Conservation (phyloP, 2,888 invertebrate genomes). For the Autographa gamma region DNA sequence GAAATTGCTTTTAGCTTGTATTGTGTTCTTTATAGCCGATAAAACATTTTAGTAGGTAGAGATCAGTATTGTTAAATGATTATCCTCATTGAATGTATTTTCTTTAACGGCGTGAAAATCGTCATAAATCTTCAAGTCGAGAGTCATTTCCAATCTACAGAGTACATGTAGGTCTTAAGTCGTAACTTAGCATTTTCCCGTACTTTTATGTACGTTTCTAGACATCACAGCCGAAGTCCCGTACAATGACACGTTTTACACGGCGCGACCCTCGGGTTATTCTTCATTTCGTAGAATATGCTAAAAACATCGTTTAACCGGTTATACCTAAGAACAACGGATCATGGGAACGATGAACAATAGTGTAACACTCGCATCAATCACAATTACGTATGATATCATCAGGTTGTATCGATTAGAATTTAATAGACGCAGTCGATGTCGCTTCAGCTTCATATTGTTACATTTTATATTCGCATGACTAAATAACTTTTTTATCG, state of each 20-base stretch:
- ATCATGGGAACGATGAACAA: slow-evolving; percentile 53
- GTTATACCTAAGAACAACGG: slow-evolving; percentile 49
- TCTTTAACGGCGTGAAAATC: not conserved
- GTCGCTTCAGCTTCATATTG: slow-evolving; percentile 3
- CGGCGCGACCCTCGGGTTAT: slow-evolving; percentile 64
- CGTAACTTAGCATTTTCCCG: slow-evolving; percentile 33
- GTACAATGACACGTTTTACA: slow-evolving; percentile 73
- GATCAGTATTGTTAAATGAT: not conserved
- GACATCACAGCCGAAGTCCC: slow-evolving; percentile 60
- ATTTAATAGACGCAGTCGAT: slow-evolving; percentile 8
- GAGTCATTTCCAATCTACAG: slow-evolving; percentile 18
- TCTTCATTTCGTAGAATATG: slow-evolving; percentile 68
- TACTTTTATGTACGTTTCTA: slow-evolving; percentile 43
- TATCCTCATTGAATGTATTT: not conserved
- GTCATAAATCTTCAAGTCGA: slow-evolving; percentile 12
- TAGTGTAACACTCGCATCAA: slow-evolving; percentile 24
- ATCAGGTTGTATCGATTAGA: slow-evolving; percentile 25
- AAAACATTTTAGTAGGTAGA: not conserved
- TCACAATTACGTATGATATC: slow-evolving; percentile 36
- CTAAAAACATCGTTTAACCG: slow-evolving; percentile 54
- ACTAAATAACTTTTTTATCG: slow-evolving; percentile 1
- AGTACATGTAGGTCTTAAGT: slow-evolving; percentile 37
- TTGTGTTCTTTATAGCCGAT: not conserved
- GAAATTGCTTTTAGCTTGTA: not conserved
- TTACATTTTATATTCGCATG: not conserved